A percentile compares a stretch with the other conserved stretches of the same genome.
phyloP scores from a whole-genome alignment of 1,140 invertebrate genomes.

The Lutraria rhynchaena region DNA sequence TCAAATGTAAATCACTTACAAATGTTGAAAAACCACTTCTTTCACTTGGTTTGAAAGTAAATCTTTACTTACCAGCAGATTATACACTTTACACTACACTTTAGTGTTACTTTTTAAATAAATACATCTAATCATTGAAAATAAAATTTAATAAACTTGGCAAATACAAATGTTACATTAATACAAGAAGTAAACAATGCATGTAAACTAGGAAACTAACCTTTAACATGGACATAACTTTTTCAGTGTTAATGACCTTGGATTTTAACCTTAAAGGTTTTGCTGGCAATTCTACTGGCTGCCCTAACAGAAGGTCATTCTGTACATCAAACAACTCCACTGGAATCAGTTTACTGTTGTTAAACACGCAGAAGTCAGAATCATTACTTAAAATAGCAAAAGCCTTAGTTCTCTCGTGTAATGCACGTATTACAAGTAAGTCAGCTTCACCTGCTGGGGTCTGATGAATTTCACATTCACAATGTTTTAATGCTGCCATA shows the following conservation, averaged over 20 bases:
- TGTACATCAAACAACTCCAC: conserved; percentile 76
- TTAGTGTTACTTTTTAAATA: too few species aligned
- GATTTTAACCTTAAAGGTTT: conserved; percentile 70
- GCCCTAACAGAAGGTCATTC: conserved; percentile 71
- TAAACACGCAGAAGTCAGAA: conserved; percentile 80
- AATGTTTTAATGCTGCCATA: conserved; percentile 66
- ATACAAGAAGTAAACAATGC: too few species aligned
- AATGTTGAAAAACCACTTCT: too few species aligned
- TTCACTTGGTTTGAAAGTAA: too few species aligned
- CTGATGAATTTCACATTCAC: conserved; percentile 74
- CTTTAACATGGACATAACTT: conserved; percentile 69
- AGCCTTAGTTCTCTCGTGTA: conserved; percentile 71
- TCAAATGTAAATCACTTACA: too few species aligned
- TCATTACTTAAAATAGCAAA: conserved; percentile 79
- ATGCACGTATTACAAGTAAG: conserved; percentile 70
- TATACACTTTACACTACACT: too few species aligned
- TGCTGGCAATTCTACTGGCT: conserved; percentile 61
- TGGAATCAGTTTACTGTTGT: conserved; percentile 73
- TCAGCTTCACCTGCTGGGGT: conserved; percentile 76
- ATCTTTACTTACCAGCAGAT: too few species aligned
- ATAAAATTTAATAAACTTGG: too few species aligned
- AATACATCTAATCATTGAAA: too few species aligned
- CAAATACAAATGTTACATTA: too few species aligned
- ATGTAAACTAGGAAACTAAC: too few species aligned
- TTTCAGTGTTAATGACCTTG: conserved; percentile 70